Base-by-base conservation (phyloP, 2,113 vertebrate species). In the Lepisosteus osseus region DNA sequence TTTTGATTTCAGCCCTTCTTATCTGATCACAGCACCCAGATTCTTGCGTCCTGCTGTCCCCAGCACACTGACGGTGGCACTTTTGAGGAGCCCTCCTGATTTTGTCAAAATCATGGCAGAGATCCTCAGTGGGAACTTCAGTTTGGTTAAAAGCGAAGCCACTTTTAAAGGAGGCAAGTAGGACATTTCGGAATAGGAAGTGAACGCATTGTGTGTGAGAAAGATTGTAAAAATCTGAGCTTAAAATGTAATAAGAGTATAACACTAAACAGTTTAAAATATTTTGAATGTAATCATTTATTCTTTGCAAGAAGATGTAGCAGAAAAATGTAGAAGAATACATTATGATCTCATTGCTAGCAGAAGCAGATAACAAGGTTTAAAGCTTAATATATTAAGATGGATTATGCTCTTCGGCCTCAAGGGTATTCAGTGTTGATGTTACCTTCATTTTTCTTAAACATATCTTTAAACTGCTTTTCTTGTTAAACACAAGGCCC, bases 11-110 rank as follows among this genome's bases (percentile, higher is more conserved):
- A 73, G 12, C 15, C 74, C 81, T 4, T 79, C 83, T 5, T 90
- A 91, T 72, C 78, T 90, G 76, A 79, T 90, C 74, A 69, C 85
- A 54, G 54, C 62, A 13, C 80, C 88, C 11, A 7, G 3, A 17
- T 1, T 15, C 4, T 41, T 87, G 6, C 67, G 11, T 3, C 54
- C 70, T 1, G 83, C 76, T 4, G 68, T 83, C 65, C 82, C 79
- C 0, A 66, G 67, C 0, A 63, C 79, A 0, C 1, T 91, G 4
- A 80, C 84, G 0, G 77, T 92, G 72, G 79, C 80, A 47, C 29
- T 88, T 68, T 80, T 91, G 62, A 71, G 57, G 8, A 0, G 59
- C 4, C 72, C 67, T 0, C 12, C 62, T 0, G 51, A 71, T 70
- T 61, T 61, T 41, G 73, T 91, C 61, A 29, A 0, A 0, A 88